Base-by-base conservation (phyloP, 2,113 vertebrate genomes). In the Oryzias javanicus region DNA sequence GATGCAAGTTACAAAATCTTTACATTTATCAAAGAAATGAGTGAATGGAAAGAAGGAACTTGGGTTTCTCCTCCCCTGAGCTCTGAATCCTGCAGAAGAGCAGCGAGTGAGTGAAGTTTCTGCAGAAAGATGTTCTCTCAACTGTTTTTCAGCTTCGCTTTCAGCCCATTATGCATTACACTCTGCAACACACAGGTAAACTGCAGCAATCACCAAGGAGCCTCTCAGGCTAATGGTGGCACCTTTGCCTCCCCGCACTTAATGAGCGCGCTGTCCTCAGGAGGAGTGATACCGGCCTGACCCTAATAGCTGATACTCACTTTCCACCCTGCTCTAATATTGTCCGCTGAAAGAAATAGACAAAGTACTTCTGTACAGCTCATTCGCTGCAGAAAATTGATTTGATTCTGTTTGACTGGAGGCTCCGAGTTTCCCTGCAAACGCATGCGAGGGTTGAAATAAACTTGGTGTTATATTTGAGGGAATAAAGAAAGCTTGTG, bases 341-440 rank as follows among this genome's bases (percentile, higher is more conserved):
- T 72, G 72, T 79, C 54, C 60, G 12, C 59, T 6, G 19, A 77
- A 81, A 55, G 81, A 51, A 84, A 83, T 66, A 70, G 61, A 70
- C 10, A 40, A 60, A 79, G 80, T 54, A 61, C 42, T 67, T 74
- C 60, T 67, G 61, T 58, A 69, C 75, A 76, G 76, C 64, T 78
- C 84, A 78, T 82, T 72, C 69, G 73, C 85, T 86, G 65, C 69
- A 42, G 46, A 70, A 75, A 82, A 80, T 81, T 61, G 70, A 87
- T 86, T 80, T 60, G 67, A 79, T 84, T 80, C 74, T 50, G 29
- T 88, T 83, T 85, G 69, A 76, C 78, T 86, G 62, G 51, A 74
- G 82, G 83, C 74, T 70, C 54, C n/a, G 15, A 48, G 54, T 52
- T 68, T 78, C 65, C 69, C 63, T 65, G 42, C 74, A 70, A 59